Base-by-base conservation (phyloP, 2,113 vertebrate species). In the Gavialis gangeticus region DNA sequence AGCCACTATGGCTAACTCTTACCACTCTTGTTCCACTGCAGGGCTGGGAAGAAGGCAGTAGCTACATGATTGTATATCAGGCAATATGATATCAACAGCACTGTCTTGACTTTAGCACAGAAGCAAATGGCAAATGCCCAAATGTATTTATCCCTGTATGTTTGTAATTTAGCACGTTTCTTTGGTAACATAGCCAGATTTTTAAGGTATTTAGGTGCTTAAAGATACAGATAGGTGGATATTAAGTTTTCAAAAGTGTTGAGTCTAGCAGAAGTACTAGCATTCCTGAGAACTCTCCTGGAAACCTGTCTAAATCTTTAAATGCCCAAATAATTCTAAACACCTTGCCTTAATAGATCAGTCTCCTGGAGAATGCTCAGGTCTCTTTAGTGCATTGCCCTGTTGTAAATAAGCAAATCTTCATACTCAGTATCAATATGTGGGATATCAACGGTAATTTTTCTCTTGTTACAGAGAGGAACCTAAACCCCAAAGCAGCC, bases 401-500 rank as follows among this genome's bases (percentile, higher is more conserved):
- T 14, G 13, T 24, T 73, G 30, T 71, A 85, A 16, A 3, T 2
- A 30, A 56, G 1, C 67, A 0, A 0, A 18, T 89, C 9, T 2
- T 83, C 37, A 77, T 7, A 55, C 1, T 2, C 11, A 73, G 30
- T 63, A 2, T 34, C 56, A 6, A 37, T 0, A 0, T 15, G 1
- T 13, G 69, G 88, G 87, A 89, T 83, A n/a, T 62, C 85, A 71
- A 84, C 62, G 90, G 14, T 73, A 64, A 3, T 93, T 90, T 92
- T 94, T 97, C 84, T 89, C 67, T 85, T 75, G 25, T 97, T 93
- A 8, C 97, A 99, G 99, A 99, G 97, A 97, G 99, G 94, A 99
- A 99, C 97, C 97, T 99, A 88, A 99, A 99, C 97, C 99, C 99
- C 96, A 99, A 99, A 99, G 99, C 99, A 97, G 99, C 99, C 98